Evolutionary conservation across 2,113 vertebrate species (phyloP).

Genomic region (Piliocolobus tephrosceles): DNA sequence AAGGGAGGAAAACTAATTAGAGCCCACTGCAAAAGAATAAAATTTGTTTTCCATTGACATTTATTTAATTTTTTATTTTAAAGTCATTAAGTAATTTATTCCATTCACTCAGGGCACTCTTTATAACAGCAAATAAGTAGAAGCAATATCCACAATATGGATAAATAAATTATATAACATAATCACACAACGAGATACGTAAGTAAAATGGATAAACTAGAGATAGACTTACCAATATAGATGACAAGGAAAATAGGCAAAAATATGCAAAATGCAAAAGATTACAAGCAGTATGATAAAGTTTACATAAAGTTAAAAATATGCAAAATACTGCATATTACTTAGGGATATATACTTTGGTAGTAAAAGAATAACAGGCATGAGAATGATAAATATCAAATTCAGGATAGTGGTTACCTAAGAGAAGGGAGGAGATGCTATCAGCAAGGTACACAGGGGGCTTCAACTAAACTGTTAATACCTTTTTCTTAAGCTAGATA

Average conservation of each 20-base stretch:
- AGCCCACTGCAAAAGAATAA: conserved; percentile 13
- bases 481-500: not conserved
- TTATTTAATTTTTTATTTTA: conserved; percentile 26
- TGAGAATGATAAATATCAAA: not conserved
- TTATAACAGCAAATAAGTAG: not conserved
- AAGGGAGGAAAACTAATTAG: not conserved
- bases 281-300: not conserved
- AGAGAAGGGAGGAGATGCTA: not conserved
- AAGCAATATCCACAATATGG: not conserved
- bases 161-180: not conserved
- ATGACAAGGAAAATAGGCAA: not conserved
- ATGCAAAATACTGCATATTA: not conserved
- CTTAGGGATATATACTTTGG: not conserved
- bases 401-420: not conserved
- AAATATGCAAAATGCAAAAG: not conserved
- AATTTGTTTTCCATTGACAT: conserved; percentile 18
- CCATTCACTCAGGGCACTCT: not conserved
- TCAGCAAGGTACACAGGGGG: not conserved
- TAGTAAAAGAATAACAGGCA: not conserved
- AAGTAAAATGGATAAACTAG: not conserved
- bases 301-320: conserved; percentile 8
- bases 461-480: not conserved
- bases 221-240: not conserved
- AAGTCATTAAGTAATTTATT: conserved; percentile 32
- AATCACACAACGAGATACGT: not conserved